These are phyloP conservation scores for Xyrichtys novacula DNA, from an alignment of 2,797 vertebrate genomes.

Conservation along the genomic window DNA sequence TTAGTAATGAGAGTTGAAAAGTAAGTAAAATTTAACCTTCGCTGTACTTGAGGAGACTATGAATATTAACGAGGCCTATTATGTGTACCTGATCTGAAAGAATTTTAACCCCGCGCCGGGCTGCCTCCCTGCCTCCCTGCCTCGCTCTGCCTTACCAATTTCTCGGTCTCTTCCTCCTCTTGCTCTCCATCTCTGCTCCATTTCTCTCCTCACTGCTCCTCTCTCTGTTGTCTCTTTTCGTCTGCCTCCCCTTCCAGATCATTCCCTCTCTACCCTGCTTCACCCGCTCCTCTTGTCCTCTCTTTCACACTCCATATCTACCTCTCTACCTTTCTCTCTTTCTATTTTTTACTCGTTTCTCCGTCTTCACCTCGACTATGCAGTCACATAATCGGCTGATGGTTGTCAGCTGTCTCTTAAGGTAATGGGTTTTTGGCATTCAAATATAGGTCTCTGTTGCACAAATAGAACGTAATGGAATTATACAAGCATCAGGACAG, in stretches of 20 bases:
- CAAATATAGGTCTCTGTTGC: neutral
- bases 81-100: slow-evolving; percentile 91
- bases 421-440: neutral
- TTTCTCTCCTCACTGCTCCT: neutral
- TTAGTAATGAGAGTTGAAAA: slow-evolving; percentile 90
- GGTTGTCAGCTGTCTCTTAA: neutral
- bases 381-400: neutral
- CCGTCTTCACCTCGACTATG: neutral
- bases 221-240: neutral
- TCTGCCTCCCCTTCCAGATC: neutral
- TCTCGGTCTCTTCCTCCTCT: slow-evolving; percentile 18
- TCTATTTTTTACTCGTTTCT: neutral
- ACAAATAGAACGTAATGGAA: neutral
- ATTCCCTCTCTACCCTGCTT: neutral
- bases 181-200: neutral
- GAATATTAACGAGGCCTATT: slow-evolving; percentile 90
- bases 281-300: neutral
- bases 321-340: neutral
- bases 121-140: slow-evolving; percentile 25
- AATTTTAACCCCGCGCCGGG: slow-evolving; percentile 81
- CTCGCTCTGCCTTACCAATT: slow-evolving; percentile 21
- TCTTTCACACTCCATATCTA: neutral
- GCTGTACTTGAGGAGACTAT: slow-evolving; percentile 87
- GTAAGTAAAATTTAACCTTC: slow-evolving; percentile 91
- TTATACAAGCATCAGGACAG: neutral